These are phyloP conservation scores for Cotesia typhae DNA, from an alignment of 1,140 invertebrate species.

Conservation along the genomic window DNA sequence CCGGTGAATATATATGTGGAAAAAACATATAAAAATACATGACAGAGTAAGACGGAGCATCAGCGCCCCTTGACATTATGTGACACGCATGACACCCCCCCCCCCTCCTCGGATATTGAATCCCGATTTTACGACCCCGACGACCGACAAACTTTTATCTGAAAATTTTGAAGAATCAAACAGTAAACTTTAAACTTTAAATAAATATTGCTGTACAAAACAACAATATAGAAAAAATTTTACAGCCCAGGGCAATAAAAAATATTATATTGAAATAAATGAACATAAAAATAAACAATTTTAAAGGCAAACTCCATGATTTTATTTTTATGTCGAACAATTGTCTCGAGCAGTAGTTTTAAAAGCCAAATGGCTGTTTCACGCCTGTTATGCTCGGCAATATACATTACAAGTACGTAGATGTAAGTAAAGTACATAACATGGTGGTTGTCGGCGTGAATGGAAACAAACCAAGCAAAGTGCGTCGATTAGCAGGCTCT, in stretches of 20 bases:
- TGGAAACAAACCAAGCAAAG: conserved; percentile 10
- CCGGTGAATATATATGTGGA: conserved; percentile 14
- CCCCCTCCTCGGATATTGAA: conserved; percentile 58
- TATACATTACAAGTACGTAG: not conserved
- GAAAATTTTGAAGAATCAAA: conserved; percentile 57
- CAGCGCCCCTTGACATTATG: conserved; percentile 56
- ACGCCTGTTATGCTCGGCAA: not conserved
- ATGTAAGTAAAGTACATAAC: not conserved
- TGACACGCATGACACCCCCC: conserved; percentile 56
- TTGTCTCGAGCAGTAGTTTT: conserved; percentile 23
- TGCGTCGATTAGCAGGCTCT: conserved; percentile 43
- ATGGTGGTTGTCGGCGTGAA: too few species aligned
- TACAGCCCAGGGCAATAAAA: not conserved
- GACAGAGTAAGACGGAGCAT: conserved; percentile 38
- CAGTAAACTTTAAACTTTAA: conserved; percentile 35
- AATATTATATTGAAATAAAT: conserved; percentile 7
- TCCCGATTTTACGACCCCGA: conserved; percentile 61
- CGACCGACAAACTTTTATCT: conserved; percentile 56
- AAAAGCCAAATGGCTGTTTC: conserved; percentile 21
- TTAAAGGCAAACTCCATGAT: conserved; percentile 41
- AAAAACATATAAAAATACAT: conserved; percentile 22
- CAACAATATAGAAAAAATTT: conserved; percentile 19
- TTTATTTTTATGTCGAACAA: conserved; percentile 34
- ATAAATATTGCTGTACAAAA: not conserved
- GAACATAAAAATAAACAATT: conserved; percentile 26